phyloP scores from a whole-genome alignment of 1,140 invertebrate genomes.

The Aphaenogaster floridana region DNA sequence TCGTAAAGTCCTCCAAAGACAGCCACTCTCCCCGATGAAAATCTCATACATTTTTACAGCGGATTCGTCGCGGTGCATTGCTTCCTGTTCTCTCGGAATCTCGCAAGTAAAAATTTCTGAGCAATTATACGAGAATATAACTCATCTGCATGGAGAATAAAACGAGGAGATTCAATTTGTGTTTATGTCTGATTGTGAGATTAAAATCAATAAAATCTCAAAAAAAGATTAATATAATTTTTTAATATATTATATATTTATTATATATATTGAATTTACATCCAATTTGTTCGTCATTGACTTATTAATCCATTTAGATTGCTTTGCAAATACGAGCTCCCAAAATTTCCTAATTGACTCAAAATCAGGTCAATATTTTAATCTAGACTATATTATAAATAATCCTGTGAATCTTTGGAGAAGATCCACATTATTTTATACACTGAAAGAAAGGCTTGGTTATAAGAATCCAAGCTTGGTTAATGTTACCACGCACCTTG shows the following conservation, averaged over 20 bases:
- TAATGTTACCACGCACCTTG: too few relatives aligned
- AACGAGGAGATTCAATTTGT: background rate
- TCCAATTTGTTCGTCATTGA: too few relatives aligned
- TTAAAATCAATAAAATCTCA: constrained; percentile 7
- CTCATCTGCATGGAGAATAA: background rate
- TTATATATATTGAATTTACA: too few relatives aligned
- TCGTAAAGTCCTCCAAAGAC: constrained; percentile 50
- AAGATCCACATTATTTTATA: background rate
- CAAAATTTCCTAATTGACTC: too few relatives aligned
- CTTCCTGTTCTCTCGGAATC: constrained; percentile 2
- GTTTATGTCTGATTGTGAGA: background rate
- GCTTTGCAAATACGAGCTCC: too few relatives aligned
- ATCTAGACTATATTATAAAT: background rate
- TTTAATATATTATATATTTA: too few relatives aligned
- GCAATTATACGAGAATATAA: background rate
- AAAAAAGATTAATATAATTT: too few relatives aligned
- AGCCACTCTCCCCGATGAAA: constrained; percentile 19
- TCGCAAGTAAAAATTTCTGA: background rate
- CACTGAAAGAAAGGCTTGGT: too few relatives aligned
- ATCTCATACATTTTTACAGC: constrained; percentile 34
- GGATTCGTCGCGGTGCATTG: background rate
- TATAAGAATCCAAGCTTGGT: too few relatives aligned
- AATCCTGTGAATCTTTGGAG: background rate
- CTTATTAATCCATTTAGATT: too few relatives aligned
- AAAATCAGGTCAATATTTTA: background rate